Evolutionary conservation across 2,797 vertebrate species (phyloP).

Genomic region (Gallinago stenura): DNA sequence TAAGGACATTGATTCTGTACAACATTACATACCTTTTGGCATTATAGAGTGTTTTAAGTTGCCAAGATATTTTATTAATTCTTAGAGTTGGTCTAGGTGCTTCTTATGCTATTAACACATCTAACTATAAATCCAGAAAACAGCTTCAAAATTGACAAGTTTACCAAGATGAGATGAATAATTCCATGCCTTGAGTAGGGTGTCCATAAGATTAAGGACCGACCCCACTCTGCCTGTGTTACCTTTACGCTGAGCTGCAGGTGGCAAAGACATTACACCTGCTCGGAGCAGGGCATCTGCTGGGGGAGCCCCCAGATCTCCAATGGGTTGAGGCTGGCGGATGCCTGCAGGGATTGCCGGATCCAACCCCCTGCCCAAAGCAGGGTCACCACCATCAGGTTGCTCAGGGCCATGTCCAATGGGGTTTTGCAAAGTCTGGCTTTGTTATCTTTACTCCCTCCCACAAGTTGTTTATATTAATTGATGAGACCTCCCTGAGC

Average conservation of each 20-base stretch:
- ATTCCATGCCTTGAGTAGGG: not conserved
- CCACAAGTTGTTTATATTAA: not conserved
- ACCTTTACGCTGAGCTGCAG: not conserved
- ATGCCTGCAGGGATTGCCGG: not conserved
- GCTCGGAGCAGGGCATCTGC: fast-evolving
- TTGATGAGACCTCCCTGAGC: not conserved
- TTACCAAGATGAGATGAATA: not conserved
- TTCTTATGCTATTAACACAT: not conserved
- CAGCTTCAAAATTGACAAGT: not conserved
- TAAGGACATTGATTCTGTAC: not conserved
- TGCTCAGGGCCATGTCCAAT: not conserved
- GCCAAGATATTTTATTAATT: not conserved
- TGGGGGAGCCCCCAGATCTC: not conserved
- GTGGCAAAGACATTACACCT: not conserved
- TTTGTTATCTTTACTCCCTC: not conserved
- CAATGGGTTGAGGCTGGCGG: fast-evolving
- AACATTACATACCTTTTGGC: not conserved
- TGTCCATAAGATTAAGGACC: not conserved
- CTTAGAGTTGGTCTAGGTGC: not conserved
- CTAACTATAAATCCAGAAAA: not conserved
- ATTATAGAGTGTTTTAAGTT: not conserved
- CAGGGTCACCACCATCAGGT: not conserved
- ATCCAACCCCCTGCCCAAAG: not conserved
- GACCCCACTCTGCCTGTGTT: not conserved
- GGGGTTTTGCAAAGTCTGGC: not conserved